Evolutionary conservation across 2,797 vertebrate genomes (phyloP), one percentile per base, ranked within the genome.

Genomic region (Cynodonichthys magdalenae): DNA sequence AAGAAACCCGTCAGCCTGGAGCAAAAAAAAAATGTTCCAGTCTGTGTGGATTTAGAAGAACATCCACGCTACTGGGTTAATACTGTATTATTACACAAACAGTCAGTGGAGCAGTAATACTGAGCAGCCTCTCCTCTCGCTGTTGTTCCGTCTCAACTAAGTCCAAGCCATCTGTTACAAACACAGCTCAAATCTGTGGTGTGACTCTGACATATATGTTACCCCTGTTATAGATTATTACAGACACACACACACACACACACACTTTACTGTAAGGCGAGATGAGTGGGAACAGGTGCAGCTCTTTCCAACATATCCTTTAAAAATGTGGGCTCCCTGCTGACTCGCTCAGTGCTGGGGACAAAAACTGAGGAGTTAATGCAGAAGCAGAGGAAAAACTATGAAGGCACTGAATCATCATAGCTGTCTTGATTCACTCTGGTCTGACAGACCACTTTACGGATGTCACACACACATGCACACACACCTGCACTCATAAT

Each of bases 121-220:
- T 19, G 69, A 28, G 69, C 61, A 24, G 77, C 71, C 78, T 76
- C 71, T 72, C 66, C 79, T 27, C 63, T 80, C 72, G 41, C 84
- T 61, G 68, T 67, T 81, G 60, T 63, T 83, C 87, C 70, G 77
- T 85, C 80, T 89, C 84, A 87, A 88, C 82, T 84, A 63, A 75
- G 79, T 89, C 81, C 84, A 85, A 79, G 75, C 91, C 91, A 91
- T 92, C 91, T 92, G 89, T 87, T 82, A 77, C 73, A 51, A 59
- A 57, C 45, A 6, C 64, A 53, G 77, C 75, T 81, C 66, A 20
- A 49, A 77, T 85, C 74, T 77, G 82, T 67, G 70, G 76, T 69
- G 41, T 66, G 63, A 67, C 47, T 63, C 58, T 19, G 62, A 75
- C 75, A 61, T 78, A 74, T 75, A 77, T 57, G 77, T 76, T 77